Conservation (phyloP, 2,113 vertebrate genomes). For the Mastomys natalensis region DNA sequence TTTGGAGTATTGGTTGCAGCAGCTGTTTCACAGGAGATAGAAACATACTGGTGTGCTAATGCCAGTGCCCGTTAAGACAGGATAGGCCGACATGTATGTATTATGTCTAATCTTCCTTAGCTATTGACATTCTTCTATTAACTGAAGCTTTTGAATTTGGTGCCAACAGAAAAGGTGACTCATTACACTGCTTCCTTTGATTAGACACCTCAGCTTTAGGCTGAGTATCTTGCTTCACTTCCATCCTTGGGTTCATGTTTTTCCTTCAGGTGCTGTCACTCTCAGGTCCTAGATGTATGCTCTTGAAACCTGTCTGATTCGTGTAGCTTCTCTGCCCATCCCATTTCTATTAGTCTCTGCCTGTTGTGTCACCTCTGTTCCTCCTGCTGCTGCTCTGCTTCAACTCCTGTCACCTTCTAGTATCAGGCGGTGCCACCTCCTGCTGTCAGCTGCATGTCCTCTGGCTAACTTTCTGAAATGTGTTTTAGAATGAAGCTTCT, state of each 20-base stretch:
- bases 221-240: neutral
- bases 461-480: neutral
- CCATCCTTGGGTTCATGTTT: neutral
- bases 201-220: conserved; percentile 1
- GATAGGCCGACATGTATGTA: neutral
- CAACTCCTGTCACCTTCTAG: neutral
- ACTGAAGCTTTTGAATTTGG: conserved; percentile 27
- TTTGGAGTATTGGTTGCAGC: conserved; percentile 30
- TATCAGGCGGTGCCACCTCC: neutral
- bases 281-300: neutral
- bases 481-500: neutral
- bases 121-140: neutral
- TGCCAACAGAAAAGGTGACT: neutral
- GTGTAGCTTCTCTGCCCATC: neutral
- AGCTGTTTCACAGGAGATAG: conserved; percentile 8
- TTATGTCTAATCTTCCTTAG: neutral
- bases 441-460: neutral
- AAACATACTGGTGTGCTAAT: neutral
- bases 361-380: neutral
- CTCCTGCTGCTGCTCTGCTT: neutral
- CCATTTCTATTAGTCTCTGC: neutral
- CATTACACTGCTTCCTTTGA: neutral
- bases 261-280: neutral
- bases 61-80: neutral
- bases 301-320: conserved; percentile 11